phyloP scores from a whole-genome alignment of 1,140 invertebrate species.

The Samia ricini region DNA sequence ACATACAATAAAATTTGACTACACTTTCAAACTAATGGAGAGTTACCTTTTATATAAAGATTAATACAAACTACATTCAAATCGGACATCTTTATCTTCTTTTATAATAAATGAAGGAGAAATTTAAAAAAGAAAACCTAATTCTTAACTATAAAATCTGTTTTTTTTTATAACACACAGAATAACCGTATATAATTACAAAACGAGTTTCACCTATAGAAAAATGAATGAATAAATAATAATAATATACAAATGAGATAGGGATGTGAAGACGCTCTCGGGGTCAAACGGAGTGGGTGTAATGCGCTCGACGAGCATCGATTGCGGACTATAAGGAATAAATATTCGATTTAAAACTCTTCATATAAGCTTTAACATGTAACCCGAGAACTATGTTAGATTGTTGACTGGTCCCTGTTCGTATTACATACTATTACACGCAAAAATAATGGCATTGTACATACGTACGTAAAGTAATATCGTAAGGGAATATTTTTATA shows the following conservation, averaged over 20 bases:
- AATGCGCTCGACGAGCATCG: conserved; percentile 48
- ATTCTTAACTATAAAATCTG: conserved; percentile 7
- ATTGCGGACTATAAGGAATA: conserved; percentile 46
- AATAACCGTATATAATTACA: not conserved
- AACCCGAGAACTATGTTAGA: conserved; percentile 48
- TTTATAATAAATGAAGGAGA: no score
- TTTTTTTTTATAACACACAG: conserved; percentile 6
- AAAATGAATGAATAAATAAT: not conserved
- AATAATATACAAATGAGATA: conserved; percentile 29
- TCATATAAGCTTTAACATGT: conserved; percentile 38
- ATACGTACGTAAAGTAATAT: conserved; percentile 33
- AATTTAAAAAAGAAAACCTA: no score
- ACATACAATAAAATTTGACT: no score
- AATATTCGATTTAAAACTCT: conserved; percentile 62
- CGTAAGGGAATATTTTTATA: conserved; percentile 12
- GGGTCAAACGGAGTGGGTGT: conserved; percentile 43
- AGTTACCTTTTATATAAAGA: no score
- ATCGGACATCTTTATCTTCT: no score
- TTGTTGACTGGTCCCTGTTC: conserved; percentile 33
- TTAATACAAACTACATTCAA: no score
- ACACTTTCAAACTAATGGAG: no score
- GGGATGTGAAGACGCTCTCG: conserved; percentile 39
- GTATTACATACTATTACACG: conserved; percentile 34
- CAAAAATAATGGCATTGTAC: conserved; percentile 61
- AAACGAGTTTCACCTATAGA: not conserved